Evolutionary conservation across 2,888 invertebrate species (phyloP).

Genomic region (Hyppa rectilinea): DNA sequence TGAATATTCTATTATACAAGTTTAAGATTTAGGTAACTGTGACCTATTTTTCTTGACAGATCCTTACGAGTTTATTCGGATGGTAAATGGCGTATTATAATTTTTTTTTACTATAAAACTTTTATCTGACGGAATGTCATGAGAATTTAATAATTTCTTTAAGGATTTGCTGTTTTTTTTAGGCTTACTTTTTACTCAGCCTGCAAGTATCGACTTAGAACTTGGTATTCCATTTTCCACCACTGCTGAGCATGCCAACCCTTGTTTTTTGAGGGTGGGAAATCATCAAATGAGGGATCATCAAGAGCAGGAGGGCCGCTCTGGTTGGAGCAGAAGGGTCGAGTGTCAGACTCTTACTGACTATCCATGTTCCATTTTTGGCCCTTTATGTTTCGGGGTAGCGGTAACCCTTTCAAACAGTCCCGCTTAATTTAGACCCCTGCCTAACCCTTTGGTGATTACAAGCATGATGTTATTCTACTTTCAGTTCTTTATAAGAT

Average conservation of each 20-base stretch:
- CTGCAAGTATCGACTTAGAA: neutral
- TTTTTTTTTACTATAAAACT: constrained; percentile 13
- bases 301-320: too few species aligned
- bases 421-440: too few species aligned
- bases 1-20: constrained; percentile 57
- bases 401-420: too few species aligned
- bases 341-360: too few species aligned
- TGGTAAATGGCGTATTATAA: constrained; percentile 9
- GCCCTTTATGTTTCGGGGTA: too few species aligned
- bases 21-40: constrained; percentile 35
- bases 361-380: too few species aligned
- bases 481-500: neutral
- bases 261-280: too few species aligned
- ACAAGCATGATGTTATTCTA: too few species aligned
- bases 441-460: too few species aligned
- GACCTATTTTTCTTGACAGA: constrained; percentile 53
- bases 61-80: constrained; percentile 4
- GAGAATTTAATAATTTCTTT: neutral
- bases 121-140: neutral
- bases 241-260: too few species aligned
- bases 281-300: too few species aligned
- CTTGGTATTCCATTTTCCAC: constrained; percentile 5
- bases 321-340: too few species aligned
- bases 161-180: neutral
- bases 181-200: neutral